Evolutionary conservation across 1,140 invertebrate genomes (phyloP).

Genomic region (Magallana ariakensis): DNA sequence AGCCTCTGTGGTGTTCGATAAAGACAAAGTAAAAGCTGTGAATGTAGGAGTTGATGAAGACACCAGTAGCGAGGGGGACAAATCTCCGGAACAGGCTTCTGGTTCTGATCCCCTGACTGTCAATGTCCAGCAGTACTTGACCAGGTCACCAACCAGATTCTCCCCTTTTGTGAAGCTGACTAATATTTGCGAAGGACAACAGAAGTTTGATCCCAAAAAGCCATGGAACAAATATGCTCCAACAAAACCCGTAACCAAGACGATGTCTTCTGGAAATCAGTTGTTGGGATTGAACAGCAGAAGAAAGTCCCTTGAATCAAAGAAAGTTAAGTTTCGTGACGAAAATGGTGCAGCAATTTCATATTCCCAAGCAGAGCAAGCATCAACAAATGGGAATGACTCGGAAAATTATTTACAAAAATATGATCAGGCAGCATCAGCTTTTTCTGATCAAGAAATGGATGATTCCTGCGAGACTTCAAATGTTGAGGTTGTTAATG

Average conservation of each 20-base stretch:
- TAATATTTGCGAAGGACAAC: background rate
- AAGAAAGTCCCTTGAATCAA: background rate
- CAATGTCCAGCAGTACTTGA: background rate
- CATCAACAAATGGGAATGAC: too few species aligned
- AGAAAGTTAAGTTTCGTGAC: background rate
- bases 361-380: too few species aligned
- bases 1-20: background rate
- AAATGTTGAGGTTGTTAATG: too few species aligned
- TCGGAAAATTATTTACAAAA: too few species aligned
- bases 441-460: too few species aligned
- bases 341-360: too few species aligned
- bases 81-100: background rate
- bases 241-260: background rate
- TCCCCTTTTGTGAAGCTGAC: slow-evolving; percentile 15
- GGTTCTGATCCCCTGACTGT: background rate
- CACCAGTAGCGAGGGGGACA: background rate
- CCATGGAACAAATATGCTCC: background rate
- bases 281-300: background rate
- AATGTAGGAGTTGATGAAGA: slow-evolving; percentile 2
- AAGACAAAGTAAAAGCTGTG: slow-evolving; percentile 22
- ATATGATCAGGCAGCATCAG: too few species aligned
- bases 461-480: too few species aligned
- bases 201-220: background rate
- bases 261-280: background rate
- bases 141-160: background rate